Base-by-base conservation (phyloP, 2,113 vertebrate genomes). In the Seriola aureovittata region DNA sequence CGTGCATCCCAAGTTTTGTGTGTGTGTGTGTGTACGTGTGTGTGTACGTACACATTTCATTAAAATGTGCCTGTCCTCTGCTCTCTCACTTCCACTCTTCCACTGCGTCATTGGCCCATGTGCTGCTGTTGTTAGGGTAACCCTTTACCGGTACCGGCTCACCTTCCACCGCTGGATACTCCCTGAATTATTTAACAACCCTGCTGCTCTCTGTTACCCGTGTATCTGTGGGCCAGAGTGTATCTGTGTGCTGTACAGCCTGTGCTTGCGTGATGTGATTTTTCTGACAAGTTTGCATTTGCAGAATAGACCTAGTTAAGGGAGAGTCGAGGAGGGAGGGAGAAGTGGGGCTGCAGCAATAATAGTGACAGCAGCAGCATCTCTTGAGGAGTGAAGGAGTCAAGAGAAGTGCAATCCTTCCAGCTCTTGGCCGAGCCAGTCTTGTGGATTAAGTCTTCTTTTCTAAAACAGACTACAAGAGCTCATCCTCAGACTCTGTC, bases 121-220 rank as follows among this genome's bases (percentile, higher is more conserved):
- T 95, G 93, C 94, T 91, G 66, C 92, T 91, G 97, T 97, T 96
- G 96, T 97, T 96, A 95, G 95, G 96, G 96, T 93, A 96, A 96
- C 96, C 93, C 93, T 85, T 94, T 88, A 80, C 92, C 55, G 89
- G 86, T 77, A 90, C 89, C 87, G 75, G 84, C 94, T 97, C 95
- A 88, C 91, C 91, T 96, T 96, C 95, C 95, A 80, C 90, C 70
- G 70, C 89, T 93, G 86, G 85, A 87, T 80, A 90, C n/a, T 19
- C 80, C 91, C 94, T 96, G 95, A 96, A 93, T 96, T 94, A 96
- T 97, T 96, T 54, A 96, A 95, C 62, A 58, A 85, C 81, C 85
- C 81, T 0, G 57, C 40, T 80, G 90, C 89, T 46, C 50, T 82
- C 75, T 54, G 44, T 79, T 73, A 55, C 50, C n/a, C 4, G 8